Evolutionary conservation across 2,888 invertebrate genomes (phyloP).

Genomic region (Caenorhabditis sulstoni): DNA sequence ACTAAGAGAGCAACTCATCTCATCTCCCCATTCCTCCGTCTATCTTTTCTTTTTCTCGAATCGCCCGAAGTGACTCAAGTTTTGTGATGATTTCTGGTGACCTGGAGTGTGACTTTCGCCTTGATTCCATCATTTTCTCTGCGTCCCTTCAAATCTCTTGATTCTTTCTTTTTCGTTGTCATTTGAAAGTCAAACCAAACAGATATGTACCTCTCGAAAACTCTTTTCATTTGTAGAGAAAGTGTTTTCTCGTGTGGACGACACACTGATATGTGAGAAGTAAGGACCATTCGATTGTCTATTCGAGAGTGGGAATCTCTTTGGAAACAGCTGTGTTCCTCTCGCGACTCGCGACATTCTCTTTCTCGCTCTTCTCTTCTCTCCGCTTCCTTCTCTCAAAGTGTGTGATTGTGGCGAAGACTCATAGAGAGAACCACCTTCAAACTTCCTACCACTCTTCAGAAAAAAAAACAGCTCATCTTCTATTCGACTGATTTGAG

Average conservation of each 20-base stretch:
- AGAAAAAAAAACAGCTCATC: too few relatives aligned
- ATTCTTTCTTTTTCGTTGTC: neutral
- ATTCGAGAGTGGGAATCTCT: slow-evolving; percentile 27
- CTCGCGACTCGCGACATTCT: neutral
- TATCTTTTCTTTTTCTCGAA: slow-evolving; percentile 14
- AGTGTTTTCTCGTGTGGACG: slow-evolving; percentile 1
- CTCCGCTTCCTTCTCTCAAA: slow-evolving; percentile 16
- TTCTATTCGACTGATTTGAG: neutral
- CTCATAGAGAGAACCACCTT: too few relatives aligned
- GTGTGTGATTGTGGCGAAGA: slow-evolving; percentile 14
- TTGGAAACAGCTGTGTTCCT: slow-evolving; percentile 47
- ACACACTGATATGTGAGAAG: slow-evolving; percentile 30
- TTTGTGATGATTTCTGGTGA: slow-evolving; percentile 53
- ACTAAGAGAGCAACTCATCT: slow-evolving; percentile 24
- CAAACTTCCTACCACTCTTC: too few relatives aligned
- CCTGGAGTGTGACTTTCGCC: slow-evolving; percentile 17
- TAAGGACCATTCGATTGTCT: slow-evolving; percentile 28
- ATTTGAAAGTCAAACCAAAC: too few relatives aligned
- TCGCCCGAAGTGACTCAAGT: slow-evolving; percentile 25
- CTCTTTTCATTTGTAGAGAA: too few relatives aligned
- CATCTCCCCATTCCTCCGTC: slow-evolving; percentile 11
- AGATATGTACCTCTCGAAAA: too few relatives aligned
- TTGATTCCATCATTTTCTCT: neutral
- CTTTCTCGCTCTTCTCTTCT: neutral
- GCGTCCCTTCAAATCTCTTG: slow-evolving; percentile 11